A percentile compares a stretch with the other conserved stretches of the same genome.
These are phyloP conservation scores for Autographa pulchrina DNA, from an alignment of 2,888 invertebrate genomes.

Conservation along the genomic window DNA sequence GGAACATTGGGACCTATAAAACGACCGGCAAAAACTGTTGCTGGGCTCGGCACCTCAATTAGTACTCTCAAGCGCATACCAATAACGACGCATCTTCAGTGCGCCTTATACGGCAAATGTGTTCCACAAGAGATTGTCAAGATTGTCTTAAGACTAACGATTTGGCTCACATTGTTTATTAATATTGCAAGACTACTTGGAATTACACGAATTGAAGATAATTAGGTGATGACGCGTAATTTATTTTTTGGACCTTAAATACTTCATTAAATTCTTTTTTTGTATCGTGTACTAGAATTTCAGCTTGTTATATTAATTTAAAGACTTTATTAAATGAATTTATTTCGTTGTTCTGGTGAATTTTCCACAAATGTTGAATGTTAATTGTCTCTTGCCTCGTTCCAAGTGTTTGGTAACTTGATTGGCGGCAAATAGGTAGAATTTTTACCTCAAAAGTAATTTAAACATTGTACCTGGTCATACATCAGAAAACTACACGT, in stretches of 20 bases:
- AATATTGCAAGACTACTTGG: slow-evolving; percentile 50
- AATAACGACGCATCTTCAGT: slow-evolving; percentile 78
- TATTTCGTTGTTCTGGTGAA: background rate
- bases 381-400: background rate
- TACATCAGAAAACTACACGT: no score
- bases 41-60: slow-evolving; percentile 76
- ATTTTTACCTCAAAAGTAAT: background rate
- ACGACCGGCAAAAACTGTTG: slow-evolving; percentile 55
- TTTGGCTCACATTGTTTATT: slow-evolving; percentile 54
- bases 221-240: slow-evolving; percentile 37
- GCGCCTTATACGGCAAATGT: slow-evolving; percentile 62
- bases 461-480: background rate
- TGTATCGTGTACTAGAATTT: slow-evolving; percentile 6
- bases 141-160: slow-evolving; percentile 60
- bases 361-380: background rate
- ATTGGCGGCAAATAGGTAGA: background rate
- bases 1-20: slow-evolving; percentile 56
- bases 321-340: slow-evolving; percentile 4
- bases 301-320: slow-evolving; percentile 9
- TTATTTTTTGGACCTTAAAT: slow-evolving; percentile 21
- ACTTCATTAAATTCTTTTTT: slow-evolving; percentile 7
- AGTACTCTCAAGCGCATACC: slow-evolving; percentile 86
- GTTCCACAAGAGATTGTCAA: slow-evolving; percentile 56
- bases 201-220: slow-evolving; percentile 47
- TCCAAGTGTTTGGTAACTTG: slow-evolving; percentile 4